Conservation (phyloP, 2,888 invertebrate genomes). For the Acheta domesticus region DNA sequence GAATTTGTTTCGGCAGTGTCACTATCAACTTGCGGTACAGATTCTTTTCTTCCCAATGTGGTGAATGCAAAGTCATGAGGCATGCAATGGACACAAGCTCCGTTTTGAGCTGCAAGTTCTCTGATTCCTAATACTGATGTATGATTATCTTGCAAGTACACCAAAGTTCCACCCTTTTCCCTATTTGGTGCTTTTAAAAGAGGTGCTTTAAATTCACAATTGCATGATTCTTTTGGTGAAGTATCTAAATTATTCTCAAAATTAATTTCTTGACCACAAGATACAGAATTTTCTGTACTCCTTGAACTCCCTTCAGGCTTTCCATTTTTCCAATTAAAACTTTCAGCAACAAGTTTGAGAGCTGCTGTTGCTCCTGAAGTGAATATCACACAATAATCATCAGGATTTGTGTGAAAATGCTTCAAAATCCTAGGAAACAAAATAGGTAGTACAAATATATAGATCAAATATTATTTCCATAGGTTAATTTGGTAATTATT, state of each 20-base stretch:
- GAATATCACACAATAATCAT: constrained; percentile 84
- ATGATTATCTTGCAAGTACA: constrained; percentile 86
- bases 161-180: constrained; percentile 62
- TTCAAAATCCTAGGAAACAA: constrained; percentile 63
- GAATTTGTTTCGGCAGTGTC: constrained; percentile 47
- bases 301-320: neutral
- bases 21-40: neutral
- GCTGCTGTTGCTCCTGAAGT: constrained; percentile 91
- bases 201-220: neutral
- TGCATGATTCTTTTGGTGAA: neutral
- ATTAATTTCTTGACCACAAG: neutral
- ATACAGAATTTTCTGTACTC: neutral
- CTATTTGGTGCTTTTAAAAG: neutral
- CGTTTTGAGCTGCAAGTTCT: constrained; percentile 61
- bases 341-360: constrained; percentile 78
- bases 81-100: constrained; percentile 57
- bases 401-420: constrained; percentile 75
- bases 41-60: constrained; percentile 40
- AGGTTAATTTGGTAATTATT: neutral
- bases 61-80: constrained; percentile 57
- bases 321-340: constrained; percentile 58
- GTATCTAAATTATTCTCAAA: neutral
- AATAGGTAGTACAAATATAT: neutral
- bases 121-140: constrained; percentile 94
- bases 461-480: neutral